Evolutionary conservation across 1,140 invertebrate species (phyloP), one percentile per base, ranked within the genome.

Genomic region (Linepithema humile): DNA sequence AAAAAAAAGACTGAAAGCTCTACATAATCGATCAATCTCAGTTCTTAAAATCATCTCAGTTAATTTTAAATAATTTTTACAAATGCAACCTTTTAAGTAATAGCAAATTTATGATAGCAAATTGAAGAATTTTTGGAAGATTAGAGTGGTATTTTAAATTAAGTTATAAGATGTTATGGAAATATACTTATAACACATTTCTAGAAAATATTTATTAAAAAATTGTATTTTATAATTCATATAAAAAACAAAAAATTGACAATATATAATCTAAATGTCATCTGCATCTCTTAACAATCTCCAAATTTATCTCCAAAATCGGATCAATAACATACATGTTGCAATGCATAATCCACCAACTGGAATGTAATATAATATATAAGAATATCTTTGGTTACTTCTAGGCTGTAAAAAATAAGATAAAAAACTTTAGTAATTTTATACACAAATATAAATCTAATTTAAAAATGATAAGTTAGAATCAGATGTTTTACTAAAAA

Each of bases 251-350:
- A n/a, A 59, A 23, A 20, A 53, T 9, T 29, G 32, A n/a, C n/a
- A 12, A 43, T 12, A 45, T n/a, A 3, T 62, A 12, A 55, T 17
- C 64, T 7, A 35, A 55, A n/a, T 40, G 20, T 6, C n/a, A n/a
- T 12, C 35, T 12, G 4, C 17, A 6, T 2, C 29, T 20, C 4
- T 64, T 73, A 64, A 23, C 23, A 32, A 10, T 40, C 26, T 26
- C 5, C 50, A 45, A 32, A 35, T 17, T 86, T 32, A 65, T 23
- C 1, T 75, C n/a, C 17, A 45, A 50, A 45, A 29, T 55, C 7
- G 64, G n/a, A 78, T 85, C 12, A 74, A 73, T 64, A 88, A 73
- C 62, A 62, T 45, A 50, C n/a, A 12, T 17, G 26, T 64, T 43
- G 55, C 38, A 43, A 88, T 9, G 20, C 77, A 83, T 32, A 87